Percentiles rank a stretch among this genome's conserved stretches.
phyloP scores from a whole-genome alignment of 2,113 vertebrate species.

The Laterallus jamaicensis region DNA sequence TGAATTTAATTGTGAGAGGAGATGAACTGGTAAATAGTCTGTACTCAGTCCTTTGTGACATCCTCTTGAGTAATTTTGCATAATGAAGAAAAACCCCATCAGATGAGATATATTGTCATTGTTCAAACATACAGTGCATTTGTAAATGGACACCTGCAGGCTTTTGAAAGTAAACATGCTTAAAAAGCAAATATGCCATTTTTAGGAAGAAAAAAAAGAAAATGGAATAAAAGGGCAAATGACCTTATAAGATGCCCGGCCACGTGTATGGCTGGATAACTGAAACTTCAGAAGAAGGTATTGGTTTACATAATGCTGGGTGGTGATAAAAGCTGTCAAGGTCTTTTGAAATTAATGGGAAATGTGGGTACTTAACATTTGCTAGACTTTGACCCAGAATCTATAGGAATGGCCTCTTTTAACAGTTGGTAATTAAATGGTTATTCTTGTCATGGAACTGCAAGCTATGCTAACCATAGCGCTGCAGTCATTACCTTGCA shows the following conservation, averaged over 20 bases:
- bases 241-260: neutral
- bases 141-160: neutral
- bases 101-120: neutral
- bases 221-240: too few relatives aligned
- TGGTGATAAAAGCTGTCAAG: neutral
- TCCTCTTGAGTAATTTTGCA: neutral
- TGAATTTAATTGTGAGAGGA: neutral
- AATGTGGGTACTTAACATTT: neutral
- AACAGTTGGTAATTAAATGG: neutral
- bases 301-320: neutral
- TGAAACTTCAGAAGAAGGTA: neutral
- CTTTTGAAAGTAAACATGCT: neutral
- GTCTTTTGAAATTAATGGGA: neutral
- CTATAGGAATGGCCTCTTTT: neutral
- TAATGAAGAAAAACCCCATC: neutral
- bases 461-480: neutral
- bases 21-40: neutral
- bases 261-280: neutral
- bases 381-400: neutral
- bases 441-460: neutral
- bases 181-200: neutral
- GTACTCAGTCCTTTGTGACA: neutral
- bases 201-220: neutral
- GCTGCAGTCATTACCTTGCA: constrained; percentile 12
- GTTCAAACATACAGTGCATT: neutral